Base-by-base conservation (phyloP, 2,113 vertebrate genomes). In the Ictalurus furcatus region DNA sequence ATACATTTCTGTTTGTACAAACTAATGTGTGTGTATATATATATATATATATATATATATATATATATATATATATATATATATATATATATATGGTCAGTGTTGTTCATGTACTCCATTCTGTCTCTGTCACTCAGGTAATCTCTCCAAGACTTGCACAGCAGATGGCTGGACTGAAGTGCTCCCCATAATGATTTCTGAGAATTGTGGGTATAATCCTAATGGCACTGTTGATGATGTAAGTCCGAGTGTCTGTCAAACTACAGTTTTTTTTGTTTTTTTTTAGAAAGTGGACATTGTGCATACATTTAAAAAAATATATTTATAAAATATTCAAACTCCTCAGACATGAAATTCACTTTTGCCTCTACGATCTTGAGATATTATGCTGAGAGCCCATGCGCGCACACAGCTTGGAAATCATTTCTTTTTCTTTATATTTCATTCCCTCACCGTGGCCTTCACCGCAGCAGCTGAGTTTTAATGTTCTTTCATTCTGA, bases 81-180 rank as follows among this genome's bases (percentile, higher is more conserved):
- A 6, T 44, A 6, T 44, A 6, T 85, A 4, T 69, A 34, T 19
- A 17, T 16, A 23, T 59, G 58, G 67, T 44, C 63, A 61, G 44
- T 80, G 85, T 12, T 54, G 21, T 71, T 90, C 71, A 90, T 61
- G 30, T 71, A 73, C 65, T 87, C 59, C 54, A 54, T 6, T 58
- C 59, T 89, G 61, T 88, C 73, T 89, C 59, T 81, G 63, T 78
- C 71, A 52, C 40, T 3, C 91, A 99, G 98, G 97, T 74, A 98
- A 98, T 0, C 96, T 99, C 92, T 97, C 96, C 89, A 97, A 97
- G 91, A 97, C 93, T 89, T 99, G 98, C 85, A 98, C 97, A 0
- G 94, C 91, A 0, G 92, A 96, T 3, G 98, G 98, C 89, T 99
- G 98, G 98, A 96, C 97, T 0, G 94, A 95, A 0, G 95, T 98